phyloP scores from a whole-genome alignment of 2,113 vertebrate genomes.

The Tachysurus vachellii region DNA sequence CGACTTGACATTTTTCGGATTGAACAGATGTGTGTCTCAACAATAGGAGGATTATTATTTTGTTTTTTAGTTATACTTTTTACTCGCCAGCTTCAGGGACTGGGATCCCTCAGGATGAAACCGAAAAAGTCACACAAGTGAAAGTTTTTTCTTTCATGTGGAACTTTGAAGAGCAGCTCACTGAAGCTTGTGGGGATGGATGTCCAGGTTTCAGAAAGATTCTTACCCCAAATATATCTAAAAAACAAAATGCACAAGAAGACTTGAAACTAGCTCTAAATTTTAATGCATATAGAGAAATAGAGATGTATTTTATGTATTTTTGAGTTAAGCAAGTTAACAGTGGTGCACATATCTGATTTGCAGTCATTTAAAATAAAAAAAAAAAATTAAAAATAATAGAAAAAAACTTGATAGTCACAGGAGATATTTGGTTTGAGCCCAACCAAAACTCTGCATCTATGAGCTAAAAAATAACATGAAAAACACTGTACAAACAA shows the following conservation, averaged over 20 bases:
- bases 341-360: background rate
- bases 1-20: background rate
- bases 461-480: background rate
- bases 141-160: background rate
- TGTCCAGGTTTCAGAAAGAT: background rate
- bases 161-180: background rate
- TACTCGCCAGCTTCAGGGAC: background rate
- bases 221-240: background rate
- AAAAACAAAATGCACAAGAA: too few species aligned
- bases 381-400: too few species aligned
- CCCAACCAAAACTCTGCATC: background rate
- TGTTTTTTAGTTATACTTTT: background rate
- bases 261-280: too few species aligned
- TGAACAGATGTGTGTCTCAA: background rate
- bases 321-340: background rate
- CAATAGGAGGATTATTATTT: background rate
- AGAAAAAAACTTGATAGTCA: background rate
- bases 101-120: background rate
- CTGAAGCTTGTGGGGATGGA: background rate
- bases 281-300: too few species aligned
- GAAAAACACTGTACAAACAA: background rate
- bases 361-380: background rate
- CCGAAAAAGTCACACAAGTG: background rate
- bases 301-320: background rate
- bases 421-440: background rate